Conservation (phyloP, 92 coral and sea anemone species). For the Zoanthus sansibaricus region DNA sequence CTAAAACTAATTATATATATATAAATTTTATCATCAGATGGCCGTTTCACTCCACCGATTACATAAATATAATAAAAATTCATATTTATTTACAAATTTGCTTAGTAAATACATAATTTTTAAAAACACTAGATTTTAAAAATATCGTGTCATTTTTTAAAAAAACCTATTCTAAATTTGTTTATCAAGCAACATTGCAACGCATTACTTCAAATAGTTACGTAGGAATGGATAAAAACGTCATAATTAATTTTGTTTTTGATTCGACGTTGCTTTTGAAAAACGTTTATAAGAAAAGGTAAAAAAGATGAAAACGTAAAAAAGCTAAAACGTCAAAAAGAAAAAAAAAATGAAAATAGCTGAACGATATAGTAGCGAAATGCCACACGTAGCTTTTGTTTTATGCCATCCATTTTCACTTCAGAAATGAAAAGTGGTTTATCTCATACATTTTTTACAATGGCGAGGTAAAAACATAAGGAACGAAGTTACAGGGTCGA, state of each 20-base stretch:
- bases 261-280: neutral
- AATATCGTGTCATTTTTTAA: slow-evolving; percentile 15
- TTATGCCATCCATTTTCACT: no score
- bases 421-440: no score
- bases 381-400: no score
- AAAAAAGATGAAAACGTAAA: neutral
- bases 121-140: neutral
- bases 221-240: neutral
- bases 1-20: no score
- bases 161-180: slow-evolving; percentile 17
- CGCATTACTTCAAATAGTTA: slow-evolving; percentile 19
- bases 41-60: no score
- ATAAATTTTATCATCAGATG: no score
- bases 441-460: no score
- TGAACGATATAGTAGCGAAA: no score
- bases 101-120: neutral
- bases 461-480: no score
- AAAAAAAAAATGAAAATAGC: neutral
- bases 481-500: no score
- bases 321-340: neutral
- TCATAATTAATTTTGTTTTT: neutral
- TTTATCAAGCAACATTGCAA: neutral
- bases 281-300: neutral
- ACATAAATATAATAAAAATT: neutral
- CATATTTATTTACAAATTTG: slow-evolving; percentile 1